phyloP scores from a whole-genome alignment of 2,888 invertebrate species.

The Andrena hattorfiana region DNA sequence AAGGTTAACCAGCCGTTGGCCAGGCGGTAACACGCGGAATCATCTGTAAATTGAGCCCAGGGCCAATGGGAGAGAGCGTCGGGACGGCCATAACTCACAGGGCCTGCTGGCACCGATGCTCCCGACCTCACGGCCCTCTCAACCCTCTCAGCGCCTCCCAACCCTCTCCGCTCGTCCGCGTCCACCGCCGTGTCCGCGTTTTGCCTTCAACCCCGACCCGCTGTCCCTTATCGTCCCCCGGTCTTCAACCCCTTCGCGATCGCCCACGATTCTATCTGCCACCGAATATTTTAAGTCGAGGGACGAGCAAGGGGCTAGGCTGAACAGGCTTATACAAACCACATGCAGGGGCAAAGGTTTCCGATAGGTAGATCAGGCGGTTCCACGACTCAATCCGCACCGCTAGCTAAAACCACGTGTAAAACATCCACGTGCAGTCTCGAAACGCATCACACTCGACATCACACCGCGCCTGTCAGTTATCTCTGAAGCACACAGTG shows the following conservation, averaged over 20 bases:
- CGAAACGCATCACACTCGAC: no score
- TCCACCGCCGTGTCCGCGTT: conserved; percentile 39
- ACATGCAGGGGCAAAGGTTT: no score
- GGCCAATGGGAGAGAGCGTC: conserved; percentile 84
- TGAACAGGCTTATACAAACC: neutral
- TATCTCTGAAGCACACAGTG: no score
- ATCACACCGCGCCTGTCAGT: no score
- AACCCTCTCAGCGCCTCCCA: conserved; percentile 16
- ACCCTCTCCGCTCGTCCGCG: conserved; percentile 4
- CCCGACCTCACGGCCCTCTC: conserved; percentile 34
- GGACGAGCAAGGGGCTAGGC: neutral
- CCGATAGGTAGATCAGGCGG: no score
- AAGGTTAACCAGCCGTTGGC: conserved; percentile 85
- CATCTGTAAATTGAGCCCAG: conserved; percentile 88
- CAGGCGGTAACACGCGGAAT: conserved; percentile 86
- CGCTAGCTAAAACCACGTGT: no score
- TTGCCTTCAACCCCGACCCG: conserved; percentile 59
- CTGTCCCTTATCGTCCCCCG: conserved; percentile 62
- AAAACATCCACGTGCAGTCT: no score
- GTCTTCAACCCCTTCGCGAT: conserved; percentile 10
- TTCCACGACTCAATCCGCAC: no score
- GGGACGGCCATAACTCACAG: conserved; percentile 86
- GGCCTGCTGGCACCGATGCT: conserved; percentile 79
- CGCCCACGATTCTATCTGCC: neutral
- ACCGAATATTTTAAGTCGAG: conserved; percentile 2